phyloP scores from a whole-genome alignment of 2,888 invertebrate genomes.

The Stenodera caucasica region DNA sequence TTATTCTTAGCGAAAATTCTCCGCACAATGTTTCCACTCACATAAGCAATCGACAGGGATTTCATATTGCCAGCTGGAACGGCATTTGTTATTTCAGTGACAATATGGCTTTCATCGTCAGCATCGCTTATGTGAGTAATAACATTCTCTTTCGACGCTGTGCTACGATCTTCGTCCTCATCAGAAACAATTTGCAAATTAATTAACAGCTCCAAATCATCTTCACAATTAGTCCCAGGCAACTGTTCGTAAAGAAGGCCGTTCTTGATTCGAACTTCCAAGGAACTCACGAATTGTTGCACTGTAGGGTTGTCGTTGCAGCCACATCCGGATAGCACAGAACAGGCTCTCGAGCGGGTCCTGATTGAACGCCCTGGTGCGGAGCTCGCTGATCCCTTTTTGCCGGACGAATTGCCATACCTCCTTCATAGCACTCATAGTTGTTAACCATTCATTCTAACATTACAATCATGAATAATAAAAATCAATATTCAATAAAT shows the following conservation, averaged over 20 bases:
- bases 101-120: neutral
- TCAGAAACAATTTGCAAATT: neutral
- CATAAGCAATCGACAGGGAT: neutral
- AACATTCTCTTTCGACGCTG: neutral
- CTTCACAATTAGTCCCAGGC: constrained; percentile 5
- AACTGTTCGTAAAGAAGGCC: constrained; percentile 5
- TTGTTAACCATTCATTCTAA: constrained; percentile 6
- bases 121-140: neutral
- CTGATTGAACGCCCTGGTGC: neutral
- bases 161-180: too few relatives aligned
- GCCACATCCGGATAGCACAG: too few relatives aligned
- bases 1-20: too few relatives aligned
- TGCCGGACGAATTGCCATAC: neutral
- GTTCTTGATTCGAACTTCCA: constrained; percentile 20
- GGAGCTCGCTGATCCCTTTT: neutral
- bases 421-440: constrained; percentile 2
- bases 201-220: neutral
- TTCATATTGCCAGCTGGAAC: neutral
- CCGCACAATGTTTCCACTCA: neutral
- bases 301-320: constrained; percentile 19
- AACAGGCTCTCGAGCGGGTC: neutral
- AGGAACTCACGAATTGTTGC: constrained; percentile 19
- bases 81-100: neutral
- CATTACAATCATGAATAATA: neutral
- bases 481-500: neutral